A percentile compares a stretch with the other conserved stretches of the same genome.
Conservation (phyloP, 2,113 vertebrate genomes). For the Myiopsitta monachus region DNA sequence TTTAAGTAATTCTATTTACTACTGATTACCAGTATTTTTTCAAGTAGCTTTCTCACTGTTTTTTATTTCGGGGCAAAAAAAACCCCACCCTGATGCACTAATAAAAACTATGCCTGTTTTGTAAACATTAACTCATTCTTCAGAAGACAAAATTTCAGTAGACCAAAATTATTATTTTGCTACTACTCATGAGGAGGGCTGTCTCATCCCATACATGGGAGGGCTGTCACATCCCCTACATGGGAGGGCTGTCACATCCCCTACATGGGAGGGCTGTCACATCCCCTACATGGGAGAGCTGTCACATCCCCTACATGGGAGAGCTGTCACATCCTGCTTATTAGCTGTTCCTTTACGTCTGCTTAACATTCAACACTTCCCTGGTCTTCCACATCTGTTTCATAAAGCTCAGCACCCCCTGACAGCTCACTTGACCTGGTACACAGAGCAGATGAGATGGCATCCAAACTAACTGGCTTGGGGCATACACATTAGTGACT, state of each 20-base stretch:
- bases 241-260: too few species aligned
- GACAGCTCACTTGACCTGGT: background rate
- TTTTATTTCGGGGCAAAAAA: background rate
- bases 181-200: background rate
- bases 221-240: too few species aligned
- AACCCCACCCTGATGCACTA: background rate
- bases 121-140: background rate
- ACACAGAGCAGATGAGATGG: background rate
- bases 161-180: background rate
- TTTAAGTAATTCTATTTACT: background rate
- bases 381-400: background rate
- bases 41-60: background rate
- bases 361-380: background rate
- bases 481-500: background rate
- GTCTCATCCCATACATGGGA: background rate
- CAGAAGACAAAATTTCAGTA: background rate
- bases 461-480: background rate
- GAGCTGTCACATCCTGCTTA: background rate
- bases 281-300: background rate
- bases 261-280: background rate
- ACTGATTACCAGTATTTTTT: background rate
- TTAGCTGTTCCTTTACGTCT: background rate
- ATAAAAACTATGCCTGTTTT: background rate
- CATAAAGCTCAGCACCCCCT: background rate
- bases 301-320: background rate